phyloP scores from a whole-genome alignment of 2,113 vertebrate genomes.

The Macroglossus sobrinus region DNA sequence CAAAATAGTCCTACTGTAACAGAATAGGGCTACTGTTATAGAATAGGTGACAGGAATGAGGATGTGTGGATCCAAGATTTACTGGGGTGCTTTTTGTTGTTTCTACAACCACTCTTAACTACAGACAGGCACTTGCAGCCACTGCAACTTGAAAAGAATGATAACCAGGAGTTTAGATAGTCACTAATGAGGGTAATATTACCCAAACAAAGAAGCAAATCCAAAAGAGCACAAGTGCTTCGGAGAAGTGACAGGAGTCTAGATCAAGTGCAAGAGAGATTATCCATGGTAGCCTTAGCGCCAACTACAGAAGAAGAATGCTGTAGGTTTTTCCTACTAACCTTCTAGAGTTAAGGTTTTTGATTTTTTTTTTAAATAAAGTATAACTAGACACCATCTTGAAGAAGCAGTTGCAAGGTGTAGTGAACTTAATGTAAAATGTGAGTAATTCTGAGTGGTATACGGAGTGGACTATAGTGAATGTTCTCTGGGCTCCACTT shows the following conservation, averaged over 20 bases:
- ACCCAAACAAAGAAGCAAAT: background rate
- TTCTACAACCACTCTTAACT: background rate
- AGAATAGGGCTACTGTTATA: background rate
- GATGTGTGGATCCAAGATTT: background rate
- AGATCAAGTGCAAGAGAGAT: background rate
- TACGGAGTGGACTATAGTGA: too few species aligned
- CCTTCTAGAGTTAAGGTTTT: too few species aligned
- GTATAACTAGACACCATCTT: too few species aligned
- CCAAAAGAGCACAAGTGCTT: background rate
- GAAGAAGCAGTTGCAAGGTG: too few species aligned
- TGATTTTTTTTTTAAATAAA: too few species aligned
- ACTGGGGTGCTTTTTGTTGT: background rate
- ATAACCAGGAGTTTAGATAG: background rate
- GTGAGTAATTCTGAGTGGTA: too few species aligned
- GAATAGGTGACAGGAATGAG: background rate
- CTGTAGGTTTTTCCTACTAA: too few species aligned
- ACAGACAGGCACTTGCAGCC: background rate
- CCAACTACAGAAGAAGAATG: background rate
- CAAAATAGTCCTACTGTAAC: too few species aligned
- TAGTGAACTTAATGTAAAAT: too few species aligned
- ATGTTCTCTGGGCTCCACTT: too few species aligned
- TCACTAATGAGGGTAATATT: background rate
- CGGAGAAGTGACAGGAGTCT: background rate
- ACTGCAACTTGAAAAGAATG: background rate
- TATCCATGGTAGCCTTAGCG: background rate